A percentile compares a stretch with the other conserved stretches of the same genome.
Evolutionary conservation across 2,113 vertebrate genomes (phyloP).

Genomic region (Lamprologus ornatipinnis): DNA sequence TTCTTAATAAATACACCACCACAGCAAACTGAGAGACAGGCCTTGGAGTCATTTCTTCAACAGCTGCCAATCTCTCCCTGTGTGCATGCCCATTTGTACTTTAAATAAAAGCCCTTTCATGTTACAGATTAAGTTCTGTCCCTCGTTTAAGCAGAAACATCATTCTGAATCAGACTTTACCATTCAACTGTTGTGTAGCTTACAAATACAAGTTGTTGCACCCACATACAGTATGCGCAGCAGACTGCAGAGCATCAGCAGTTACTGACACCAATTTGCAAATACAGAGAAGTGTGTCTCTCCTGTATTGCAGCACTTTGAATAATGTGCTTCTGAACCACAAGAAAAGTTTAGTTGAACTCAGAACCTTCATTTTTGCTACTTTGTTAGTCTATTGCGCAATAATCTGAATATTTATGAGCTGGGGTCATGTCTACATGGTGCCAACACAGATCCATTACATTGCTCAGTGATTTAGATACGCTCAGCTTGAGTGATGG

Average conservation of each 20-base stretch:
- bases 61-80: background rate
- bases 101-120: background rate
- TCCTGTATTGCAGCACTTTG: background rate
- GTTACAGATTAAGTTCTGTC: background rate
- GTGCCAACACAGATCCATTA: background rate
- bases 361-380: background rate
- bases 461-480: background rate
- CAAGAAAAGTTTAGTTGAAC: background rate
- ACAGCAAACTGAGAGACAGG: background rate
- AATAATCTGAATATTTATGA: background rate
- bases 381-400: background rate
- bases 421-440: background rate
- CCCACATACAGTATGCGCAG: background rate
- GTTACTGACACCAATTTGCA: background rate
- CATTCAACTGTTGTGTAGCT: background rate
- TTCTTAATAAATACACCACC: background rate
- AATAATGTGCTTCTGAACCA: background rate
- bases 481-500: background rate
- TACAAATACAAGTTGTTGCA: background rate
- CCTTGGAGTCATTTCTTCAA: background rate
- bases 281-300: fast-evolving
- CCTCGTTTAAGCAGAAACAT: background rate
- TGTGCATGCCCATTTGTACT: background rate
- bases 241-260: background rate
- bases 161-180: background rate